phyloP scores from a whole-genome alignment of 2,797 vertebrate genomes.

The Chloroceryle inda region DNA sequence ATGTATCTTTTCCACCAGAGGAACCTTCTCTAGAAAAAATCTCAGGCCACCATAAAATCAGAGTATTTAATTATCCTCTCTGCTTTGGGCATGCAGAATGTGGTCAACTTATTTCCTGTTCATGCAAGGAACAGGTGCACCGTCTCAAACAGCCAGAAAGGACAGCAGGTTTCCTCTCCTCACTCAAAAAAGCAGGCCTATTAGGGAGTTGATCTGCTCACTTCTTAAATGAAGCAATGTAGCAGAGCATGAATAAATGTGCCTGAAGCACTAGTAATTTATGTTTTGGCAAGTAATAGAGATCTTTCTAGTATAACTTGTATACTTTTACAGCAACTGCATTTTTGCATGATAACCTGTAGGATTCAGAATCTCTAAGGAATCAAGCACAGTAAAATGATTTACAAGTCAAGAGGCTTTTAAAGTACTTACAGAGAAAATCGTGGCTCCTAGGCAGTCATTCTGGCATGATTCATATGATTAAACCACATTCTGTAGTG shows the following conservation, averaged over 20 bases:
- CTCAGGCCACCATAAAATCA: background rate
- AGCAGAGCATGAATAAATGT: background rate
- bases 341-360: background rate
- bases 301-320: background rate
- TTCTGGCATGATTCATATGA: background rate
- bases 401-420: background rate
- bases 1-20: background rate
- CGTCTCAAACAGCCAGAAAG: background rate
- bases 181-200: background rate
- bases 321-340: background rate
- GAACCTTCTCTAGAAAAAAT: background rate
- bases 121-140: background rate
- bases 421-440: background rate
- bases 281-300: background rate
- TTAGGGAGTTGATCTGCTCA: background rate
- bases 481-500: background rate
- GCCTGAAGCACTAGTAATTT: background rate
- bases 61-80: background rate
- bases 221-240: background rate
- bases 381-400: background rate
- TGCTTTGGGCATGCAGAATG: background rate
- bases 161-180: background rate
- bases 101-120: background rate
- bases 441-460: background rate
- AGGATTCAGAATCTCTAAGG: background rate